These are phyloP conservation scores for Tortrix viridana DNA, from an alignment of 2,888 invertebrate species.

Conservation along the genomic window DNA sequence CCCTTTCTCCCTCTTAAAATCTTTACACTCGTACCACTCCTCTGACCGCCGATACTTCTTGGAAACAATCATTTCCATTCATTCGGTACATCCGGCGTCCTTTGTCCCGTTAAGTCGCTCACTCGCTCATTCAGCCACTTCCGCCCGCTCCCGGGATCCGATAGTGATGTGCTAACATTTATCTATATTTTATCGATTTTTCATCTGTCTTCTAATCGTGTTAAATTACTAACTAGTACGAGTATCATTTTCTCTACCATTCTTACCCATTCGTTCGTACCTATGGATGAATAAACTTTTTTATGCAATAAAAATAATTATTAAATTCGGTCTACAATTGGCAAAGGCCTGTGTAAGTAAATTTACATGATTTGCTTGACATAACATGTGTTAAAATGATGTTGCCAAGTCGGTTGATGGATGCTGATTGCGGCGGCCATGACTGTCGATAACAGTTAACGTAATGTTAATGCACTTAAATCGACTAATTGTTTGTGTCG, in stretches of 20 bases:
- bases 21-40: neutral
- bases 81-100: conserved; percentile 30
- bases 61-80: conserved; percentile 35
- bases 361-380: no score
- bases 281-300: no score
- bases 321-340: no score
- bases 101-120: conserved; percentile 34
- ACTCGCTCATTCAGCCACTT: conserved; percentile 33
- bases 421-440: neutral
- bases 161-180: conserved; percentile 6
- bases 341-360: no score
- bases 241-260: no score
- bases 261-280: no score
- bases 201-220: neutral
- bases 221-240: no score
- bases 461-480: conserved; percentile 4
- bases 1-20: neutral
- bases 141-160: conserved; percentile 21
- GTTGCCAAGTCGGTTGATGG: conserved; percentile 1
- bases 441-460: conserved; percentile 4
- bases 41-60: conserved; percentile 17
- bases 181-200: conserved; percentile 10
- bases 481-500: neutral
- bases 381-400: neutral
- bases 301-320: no score